Percentiles rank a stretch among this genome's conserved stretches.
Evolutionary conservation across 2,888 invertebrate genomes (phyloP).

Genomic region (Pharmacophagus antenor): DNA sequence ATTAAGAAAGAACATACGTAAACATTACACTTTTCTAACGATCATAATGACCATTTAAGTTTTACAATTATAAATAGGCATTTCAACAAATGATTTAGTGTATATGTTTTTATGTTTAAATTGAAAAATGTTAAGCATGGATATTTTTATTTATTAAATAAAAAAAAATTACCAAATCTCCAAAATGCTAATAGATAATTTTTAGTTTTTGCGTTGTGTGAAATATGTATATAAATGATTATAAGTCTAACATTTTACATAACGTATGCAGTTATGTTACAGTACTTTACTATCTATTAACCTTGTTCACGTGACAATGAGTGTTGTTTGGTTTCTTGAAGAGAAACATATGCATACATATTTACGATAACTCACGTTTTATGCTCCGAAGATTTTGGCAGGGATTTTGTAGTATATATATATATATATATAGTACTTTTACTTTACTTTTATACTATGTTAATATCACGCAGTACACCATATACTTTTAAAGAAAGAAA

Average conservation of each 20-base stretch:
- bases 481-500: too few species aligned
- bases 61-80: too few species aligned
- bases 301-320: background rate
- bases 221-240: background rate
- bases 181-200: background rate
- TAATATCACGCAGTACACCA: too few species aligned
- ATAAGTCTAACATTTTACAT: background rate
- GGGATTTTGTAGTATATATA: background rate
- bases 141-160: background rate
- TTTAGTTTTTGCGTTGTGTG: background rate
- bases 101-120: background rate
- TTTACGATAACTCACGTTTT: background rate
- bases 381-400: background rate
- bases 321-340: background rate
- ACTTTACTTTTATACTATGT: too few species aligned
- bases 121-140: background rate
- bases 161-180: background rate
- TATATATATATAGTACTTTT: too few species aligned
- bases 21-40: too few species aligned
- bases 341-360: background rate
- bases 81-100: too few species aligned
- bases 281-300: constrained; percentile 9
- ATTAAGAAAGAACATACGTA: too few species aligned
- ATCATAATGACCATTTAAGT: too few species aligned
- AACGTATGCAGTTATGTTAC: background rate